Evolutionary conservation across 2,113 vertebrate species (phyloP), one percentile per base, ranked within the genome.

Genomic region (Diadophis punctatus): DNA sequence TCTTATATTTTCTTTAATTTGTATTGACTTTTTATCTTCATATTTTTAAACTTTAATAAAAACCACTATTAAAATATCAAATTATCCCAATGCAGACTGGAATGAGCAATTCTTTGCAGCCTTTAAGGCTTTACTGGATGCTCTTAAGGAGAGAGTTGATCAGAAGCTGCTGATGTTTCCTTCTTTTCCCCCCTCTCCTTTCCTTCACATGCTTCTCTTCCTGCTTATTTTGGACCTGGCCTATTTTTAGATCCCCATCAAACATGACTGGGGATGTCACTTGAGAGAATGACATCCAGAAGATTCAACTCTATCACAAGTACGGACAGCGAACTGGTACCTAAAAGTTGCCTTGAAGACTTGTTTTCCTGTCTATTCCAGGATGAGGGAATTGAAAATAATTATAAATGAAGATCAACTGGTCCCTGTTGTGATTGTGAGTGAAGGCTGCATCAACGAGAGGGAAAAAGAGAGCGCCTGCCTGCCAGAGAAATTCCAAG

Each of bases 321-420:
- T 94, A 96, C 46, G 94, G 92, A 95, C 95, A 94, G 95, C 96
- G 95, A 96, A 96, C 97, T 96, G 97, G 96, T 97, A 95, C 88
- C 88, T 93, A 93, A 95, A 96, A 96, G 96, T 96, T 97, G 97
- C 97, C 97, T 97, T 94, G 97, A 95, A 97, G 97, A 96, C 96
- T 97, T 96, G 96, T 96, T 97, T 97, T 96, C 96, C 97, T 95
- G 95, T 97, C 97, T 95, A 96, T 97, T 97, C 96, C 92, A 94
- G 94, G 96, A 96, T 39, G 92, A 91, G 95, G 91, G 87, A 95
- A 95, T 95, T 96, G 95, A 96, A 97, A 96, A 97, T 97, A 95
- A 97, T 97, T 96, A 97, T 95, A 96, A 96, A 97, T 97, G 96
- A 97, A 96, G 80, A 96, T 96, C 96, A 96, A 94, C 96, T 96